Conservation (phyloP, 2,113 vertebrate genomes). For the Brachirus orientalis region DNA sequence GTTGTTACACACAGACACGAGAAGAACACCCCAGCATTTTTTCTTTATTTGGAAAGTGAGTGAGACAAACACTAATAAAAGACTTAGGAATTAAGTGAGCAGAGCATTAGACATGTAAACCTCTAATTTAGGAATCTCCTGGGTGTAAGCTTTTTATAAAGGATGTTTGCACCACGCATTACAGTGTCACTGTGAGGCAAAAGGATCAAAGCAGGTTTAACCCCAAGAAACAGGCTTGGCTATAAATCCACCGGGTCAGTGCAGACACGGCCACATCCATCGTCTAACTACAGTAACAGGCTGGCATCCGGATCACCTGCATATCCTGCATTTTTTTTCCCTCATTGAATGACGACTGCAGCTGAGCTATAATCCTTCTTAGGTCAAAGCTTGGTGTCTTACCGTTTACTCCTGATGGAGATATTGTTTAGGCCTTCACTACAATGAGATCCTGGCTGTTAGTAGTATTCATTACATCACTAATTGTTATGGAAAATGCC, state of each 20-base stretch:
- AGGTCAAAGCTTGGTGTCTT: conserved; percentile 36
- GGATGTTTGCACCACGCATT: conserved; percentile 84
- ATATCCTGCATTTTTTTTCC: conserved; percentile 24
- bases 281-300: conserved; percentile 62
- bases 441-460: conserved; percentile 27
- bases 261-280: conserved; percentile 32
- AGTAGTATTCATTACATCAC: conserved; percentile 50
- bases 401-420: conserved; percentile 21
- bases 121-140: conserved; percentile 84
- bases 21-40: neutral
- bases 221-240: conserved; percentile 73
- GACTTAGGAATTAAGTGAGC: conserved; percentile 65
- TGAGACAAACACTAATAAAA: conserved; percentile 36
- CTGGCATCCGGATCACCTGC: conserved; percentile 47
- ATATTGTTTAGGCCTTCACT: conserved; percentile 61
- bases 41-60: conserved; percentile 21
- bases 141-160: conserved; percentile 87
- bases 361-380: conserved; percentile 48
- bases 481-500: conserved; percentile 36
- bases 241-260: conserved; percentile 60
- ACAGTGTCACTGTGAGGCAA: conserved; percentile 86
- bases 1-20: neutral
- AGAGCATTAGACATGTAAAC: conserved; percentile 77
- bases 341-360: conserved; percentile 2
- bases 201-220: conserved; percentile 86